Conservation (phyloP, 2,113 vertebrate species). For the Corythornis madagascariensis region DNA sequence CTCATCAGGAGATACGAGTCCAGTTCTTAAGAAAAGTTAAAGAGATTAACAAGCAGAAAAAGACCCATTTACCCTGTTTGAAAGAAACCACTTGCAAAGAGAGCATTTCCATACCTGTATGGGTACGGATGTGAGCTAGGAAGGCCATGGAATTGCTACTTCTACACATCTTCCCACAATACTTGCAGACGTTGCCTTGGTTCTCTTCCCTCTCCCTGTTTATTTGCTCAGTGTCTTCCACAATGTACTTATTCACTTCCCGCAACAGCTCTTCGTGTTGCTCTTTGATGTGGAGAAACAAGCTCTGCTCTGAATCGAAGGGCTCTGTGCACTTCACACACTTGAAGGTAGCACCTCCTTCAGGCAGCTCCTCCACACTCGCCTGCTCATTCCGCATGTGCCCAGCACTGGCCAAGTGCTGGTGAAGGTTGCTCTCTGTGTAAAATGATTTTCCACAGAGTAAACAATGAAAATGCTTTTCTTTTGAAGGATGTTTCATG, state of each 20-base stretch:
- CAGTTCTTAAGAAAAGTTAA: not conserved
- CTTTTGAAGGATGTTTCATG: conserved; percentile 97
- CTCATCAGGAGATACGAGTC: not conserved
- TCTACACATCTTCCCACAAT: conserved; percentile 96
- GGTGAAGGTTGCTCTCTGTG: conserved; percentile 95
- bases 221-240: conserved; percentile 97
- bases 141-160: conserved; percentile 99
- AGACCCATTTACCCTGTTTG: not conserved
- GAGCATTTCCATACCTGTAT: conserved; percentile 84
- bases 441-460: conserved; percentile 98
- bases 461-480: conserved; percentile 96
- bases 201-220: conserved; percentile 96
- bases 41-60: not conserved
- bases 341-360: conserved; percentile 93
- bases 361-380: conserved; percentile 91
- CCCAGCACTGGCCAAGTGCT: conserved; percentile 92
- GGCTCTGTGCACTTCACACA: conserved; percentile 95
- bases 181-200: conserved; percentile 94
- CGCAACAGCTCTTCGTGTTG: conserved; percentile 94
- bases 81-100: not conserved
- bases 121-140: conserved; percentile 95
- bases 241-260: conserved; percentile 96
- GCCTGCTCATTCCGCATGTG: conserved; percentile 93
- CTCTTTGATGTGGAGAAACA: conserved; percentile 96
- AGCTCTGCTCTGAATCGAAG: conserved; percentile 90